A percentile compares a stretch with the other conserved stretches of the same genome.
Evolutionary conservation across 2,888 invertebrate species (phyloP).

Genomic region (Tiliacea aurago): DNA sequence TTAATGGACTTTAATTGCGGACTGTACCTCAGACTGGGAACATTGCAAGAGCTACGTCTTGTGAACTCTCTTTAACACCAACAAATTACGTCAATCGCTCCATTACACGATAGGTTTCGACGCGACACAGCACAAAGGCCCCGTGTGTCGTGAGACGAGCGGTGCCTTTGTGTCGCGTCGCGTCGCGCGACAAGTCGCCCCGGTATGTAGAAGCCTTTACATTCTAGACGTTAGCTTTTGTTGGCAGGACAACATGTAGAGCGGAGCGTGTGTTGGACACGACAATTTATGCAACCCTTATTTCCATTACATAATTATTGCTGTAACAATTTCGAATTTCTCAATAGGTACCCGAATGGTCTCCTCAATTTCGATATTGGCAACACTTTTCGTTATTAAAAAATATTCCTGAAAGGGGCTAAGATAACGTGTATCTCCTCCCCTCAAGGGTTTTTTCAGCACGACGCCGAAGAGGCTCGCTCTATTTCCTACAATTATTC

Average conservation of each 20-base stretch:
- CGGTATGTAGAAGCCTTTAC: too few species aligned
- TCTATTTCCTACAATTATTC: slow-evolving; percentile 83
- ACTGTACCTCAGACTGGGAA: neutral
- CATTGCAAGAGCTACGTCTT: neutral
- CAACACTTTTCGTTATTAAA: slow-evolving; percentile 38
- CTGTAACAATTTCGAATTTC: neutral
- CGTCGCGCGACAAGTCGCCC: too few species aligned
- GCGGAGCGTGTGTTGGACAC: too few species aligned
- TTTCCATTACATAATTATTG: neutral
- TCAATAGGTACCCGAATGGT: neutral
- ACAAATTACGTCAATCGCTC: neutral
- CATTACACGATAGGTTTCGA: neutral
- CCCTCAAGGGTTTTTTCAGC: slow-evolving; percentile 51
- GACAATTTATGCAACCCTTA: neutral
- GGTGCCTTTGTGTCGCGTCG: too few species aligned
- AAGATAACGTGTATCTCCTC: slow-evolving; percentile 42
- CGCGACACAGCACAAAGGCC: too few species aligned
- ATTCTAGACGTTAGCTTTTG: neutral
- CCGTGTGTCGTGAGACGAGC: too few species aligned
- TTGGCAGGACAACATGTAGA: neutral
- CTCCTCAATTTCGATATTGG: slow-evolving; percentile 2
- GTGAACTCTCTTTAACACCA: neutral
- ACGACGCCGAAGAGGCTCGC: slow-evolving; percentile 55
- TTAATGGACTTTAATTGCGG: neutral
- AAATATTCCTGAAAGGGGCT: slow-evolving; percentile 34